Evolutionary conservation across 2,113 vertebrate genomes (phyloP), one percentile per base, ranked within the genome.

Genomic region (Heptranchias perlo): DNA sequence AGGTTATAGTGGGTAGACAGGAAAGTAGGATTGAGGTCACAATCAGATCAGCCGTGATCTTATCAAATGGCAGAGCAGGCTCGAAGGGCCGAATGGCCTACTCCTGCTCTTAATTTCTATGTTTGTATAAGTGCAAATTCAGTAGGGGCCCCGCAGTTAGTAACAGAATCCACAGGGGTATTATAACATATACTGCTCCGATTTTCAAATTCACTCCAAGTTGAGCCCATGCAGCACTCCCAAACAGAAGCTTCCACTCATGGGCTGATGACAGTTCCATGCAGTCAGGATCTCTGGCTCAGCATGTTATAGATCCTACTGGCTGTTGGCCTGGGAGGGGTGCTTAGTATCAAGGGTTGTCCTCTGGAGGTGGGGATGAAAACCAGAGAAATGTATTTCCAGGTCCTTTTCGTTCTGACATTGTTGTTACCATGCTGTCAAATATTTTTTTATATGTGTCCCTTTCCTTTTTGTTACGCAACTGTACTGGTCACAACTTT

Each of bases 91-190:
- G n/a, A n/a, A n/a, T n/a, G n/a, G n/a, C n/a, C n/a, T n/a, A n/a
- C n/a, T n/a, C n/a, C n/a, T n/a, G n/a, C n/a, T n/a, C n/a, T n/a
- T n/a, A n/a, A n/a, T n/a, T n/a, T n/a, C n/a, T n/a, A n/a, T n/a
- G n/a, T n/a, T n/a, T n/a, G n/a, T n/a, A n/a, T n/a, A n/a, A n/a
- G 58, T 92, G 54, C 89, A 61, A 92, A 92, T 61, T 92, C 16
- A 61, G 54, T 62, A 58, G 39, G 44, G 35, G 89, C 54, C 89
- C 54, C 31, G 58, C 31, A 18, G 52, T 92, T 62, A n/a, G 58
- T 61, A 92, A 92, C 89, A 39, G 54, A 61, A 92, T 58, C 89
- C 52, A 62, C 89, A 54, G 89, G 49, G 44, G 89, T 92, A 92
- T 92, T 61, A 39, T 92, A 92, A 39, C 13, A n/a, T 61, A 47